Conservation (phyloP, 2,113 vertebrate genomes). For the Ivindomyrus marchei region DNA sequence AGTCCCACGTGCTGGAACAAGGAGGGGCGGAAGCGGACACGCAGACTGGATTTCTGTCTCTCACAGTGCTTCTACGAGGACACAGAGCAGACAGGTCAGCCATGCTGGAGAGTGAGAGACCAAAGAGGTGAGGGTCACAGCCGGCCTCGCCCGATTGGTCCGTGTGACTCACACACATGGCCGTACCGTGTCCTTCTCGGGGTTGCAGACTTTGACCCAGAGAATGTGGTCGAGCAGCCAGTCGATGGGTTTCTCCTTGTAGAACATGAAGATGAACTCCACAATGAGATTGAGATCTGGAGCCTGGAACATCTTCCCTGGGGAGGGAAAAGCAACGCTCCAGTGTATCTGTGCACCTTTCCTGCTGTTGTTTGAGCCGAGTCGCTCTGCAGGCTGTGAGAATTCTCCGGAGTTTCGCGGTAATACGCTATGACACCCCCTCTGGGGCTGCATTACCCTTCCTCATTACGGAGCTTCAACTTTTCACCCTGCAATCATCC, state of each 20-base stretch:
- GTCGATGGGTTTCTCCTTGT: constrained; percentile 97
- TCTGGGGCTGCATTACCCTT: not conserved
- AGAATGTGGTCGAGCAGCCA: constrained; percentile 97
- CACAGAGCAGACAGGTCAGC: not conserved
- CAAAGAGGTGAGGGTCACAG: not conserved
- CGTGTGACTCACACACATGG: not conserved
- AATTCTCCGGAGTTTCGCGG: not conserved
- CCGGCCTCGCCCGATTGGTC: not conserved
- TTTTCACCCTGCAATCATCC: not conserved
- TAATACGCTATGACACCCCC: not conserved
- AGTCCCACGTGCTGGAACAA: constrained; percentile 95
- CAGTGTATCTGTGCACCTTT: not conserved
- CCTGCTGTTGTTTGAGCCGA: not conserved
- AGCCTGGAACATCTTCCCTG: constrained; percentile 98
- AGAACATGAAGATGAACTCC: constrained; percentile 99
- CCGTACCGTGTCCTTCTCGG: constrained; percentile 94
- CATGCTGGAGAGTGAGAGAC: not conserved
- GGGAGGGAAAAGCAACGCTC: constrained; percentile 4
- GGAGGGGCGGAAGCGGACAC: constrained; percentile 93
- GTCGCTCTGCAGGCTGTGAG: not conserved
- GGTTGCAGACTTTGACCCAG: constrained; percentile 98
- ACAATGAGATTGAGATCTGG: constrained; percentile 95
- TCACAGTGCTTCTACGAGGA: constrained; percentile 84
- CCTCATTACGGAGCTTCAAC: not conserved
- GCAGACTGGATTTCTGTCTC: constrained; percentile 90